Evolutionary conservation across 35 echinoderm and acorn worm species (phyloP).

Genomic region (Anneissia japonica): DNA sequence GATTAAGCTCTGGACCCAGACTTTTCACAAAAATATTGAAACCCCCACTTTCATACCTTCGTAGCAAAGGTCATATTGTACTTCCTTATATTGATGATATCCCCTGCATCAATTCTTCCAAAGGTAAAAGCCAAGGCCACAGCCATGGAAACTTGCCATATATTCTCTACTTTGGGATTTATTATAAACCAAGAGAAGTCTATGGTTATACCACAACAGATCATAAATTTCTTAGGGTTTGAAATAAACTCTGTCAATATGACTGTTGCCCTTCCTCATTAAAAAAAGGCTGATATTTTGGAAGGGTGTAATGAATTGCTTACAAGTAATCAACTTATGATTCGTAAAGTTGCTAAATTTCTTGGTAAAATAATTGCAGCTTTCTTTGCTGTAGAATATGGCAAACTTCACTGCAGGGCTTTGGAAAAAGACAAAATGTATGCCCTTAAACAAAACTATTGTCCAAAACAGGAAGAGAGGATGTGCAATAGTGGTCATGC

Average conservation of each 20-base stretch:
- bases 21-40: constrained; percentile 34
- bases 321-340: not conserved
- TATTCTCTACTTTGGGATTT: not conserved
- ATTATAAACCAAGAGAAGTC: not conserved
- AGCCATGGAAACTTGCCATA: not conserved
- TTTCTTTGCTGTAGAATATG: not conserved
- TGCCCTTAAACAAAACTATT: not conserved
- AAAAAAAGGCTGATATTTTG: not conserved
- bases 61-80: not conserved
- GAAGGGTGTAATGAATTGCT: not conserved
- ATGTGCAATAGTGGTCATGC: too few species aligned
- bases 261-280: not conserved
- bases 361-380: too few species aligned
- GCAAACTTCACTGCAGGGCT: not conserved
- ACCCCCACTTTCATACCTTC: not conserved
- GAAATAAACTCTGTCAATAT: not conserved
- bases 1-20: not conserved
- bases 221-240: not conserved
- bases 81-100: not conserved
- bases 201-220: not conserved
- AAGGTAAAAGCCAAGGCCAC: not conserved
- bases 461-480: too few species aligned
- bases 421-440: not conserved
- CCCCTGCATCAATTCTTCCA: not conserved
- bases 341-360: too few species aligned